These are phyloP conservation scores for Lateolabrax maculatus DNA, from an alignment of 2,797 vertebrate genomes.

Conservation along the genomic window DNA sequence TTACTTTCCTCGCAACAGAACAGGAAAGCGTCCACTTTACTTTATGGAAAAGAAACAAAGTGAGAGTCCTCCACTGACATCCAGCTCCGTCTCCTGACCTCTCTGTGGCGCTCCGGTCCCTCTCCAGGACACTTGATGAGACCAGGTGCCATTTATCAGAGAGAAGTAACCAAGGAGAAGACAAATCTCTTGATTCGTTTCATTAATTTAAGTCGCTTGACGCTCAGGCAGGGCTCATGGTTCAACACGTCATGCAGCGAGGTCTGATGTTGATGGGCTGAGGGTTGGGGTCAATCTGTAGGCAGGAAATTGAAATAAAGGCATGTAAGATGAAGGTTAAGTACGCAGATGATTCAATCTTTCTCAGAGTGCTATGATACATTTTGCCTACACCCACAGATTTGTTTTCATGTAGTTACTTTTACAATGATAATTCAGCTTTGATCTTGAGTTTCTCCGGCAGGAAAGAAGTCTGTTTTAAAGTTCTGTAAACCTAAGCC, in stretches of 20 bases:
- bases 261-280: conserved; percentile 84
- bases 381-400: conserved; percentile 10
- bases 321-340: conserved; percentile 5
- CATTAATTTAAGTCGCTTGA: conserved; percentile 64
- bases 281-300: conserved; percentile 94
- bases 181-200: conserved; percentile 81
- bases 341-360: not conserved
- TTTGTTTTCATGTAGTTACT: conserved; percentile 16
- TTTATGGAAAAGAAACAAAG: conserved; percentile 46
- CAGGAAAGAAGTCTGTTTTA: not conserved
- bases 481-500: not conserved
- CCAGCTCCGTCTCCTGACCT: conserved; percentile 58
- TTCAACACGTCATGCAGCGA: conserved; percentile 98
- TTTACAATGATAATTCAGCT: conserved; percentile 6
- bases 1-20: conserved; percentile 50
- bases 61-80: conserved; percentile 52
- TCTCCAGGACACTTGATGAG: conserved; percentile 50
- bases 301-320: not conserved
- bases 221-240: conserved; percentile 66
- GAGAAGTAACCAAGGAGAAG: conserved; percentile 79
- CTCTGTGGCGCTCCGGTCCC: conserved; percentile 55
- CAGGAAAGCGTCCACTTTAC: conserved; percentile 62
- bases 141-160: conserved; percentile 68
- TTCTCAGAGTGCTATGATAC: not conserved
- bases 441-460: not conserved